Percentiles rank a stretch among this genome's conserved stretches.
phyloP scores from a whole-genome alignment of 2,113 vertebrate genomes.

The Leptobrachium leishanense region DNA sequence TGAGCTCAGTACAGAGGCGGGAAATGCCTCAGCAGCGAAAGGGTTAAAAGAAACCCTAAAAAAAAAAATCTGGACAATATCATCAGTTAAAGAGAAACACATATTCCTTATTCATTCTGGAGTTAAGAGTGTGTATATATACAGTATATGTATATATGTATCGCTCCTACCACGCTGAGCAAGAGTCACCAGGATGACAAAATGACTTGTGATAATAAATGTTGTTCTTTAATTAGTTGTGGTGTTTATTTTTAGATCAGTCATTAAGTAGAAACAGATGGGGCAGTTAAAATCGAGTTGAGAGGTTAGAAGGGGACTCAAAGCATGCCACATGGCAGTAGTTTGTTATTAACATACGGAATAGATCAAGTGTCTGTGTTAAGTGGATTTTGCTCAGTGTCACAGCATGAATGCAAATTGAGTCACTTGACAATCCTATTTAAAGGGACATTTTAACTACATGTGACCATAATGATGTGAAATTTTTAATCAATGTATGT shows the following conservation, averaged over 20 bases:
- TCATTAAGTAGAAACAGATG: neutral
- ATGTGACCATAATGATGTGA: no score
- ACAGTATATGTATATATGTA: no score
- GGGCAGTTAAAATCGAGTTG: neutral
- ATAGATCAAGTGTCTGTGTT: neutral
- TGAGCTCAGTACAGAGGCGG: no score
- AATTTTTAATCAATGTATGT: no score
- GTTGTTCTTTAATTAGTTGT: neutral
- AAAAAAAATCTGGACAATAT: no score
- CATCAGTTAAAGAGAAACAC: no score
- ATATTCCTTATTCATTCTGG: no score
- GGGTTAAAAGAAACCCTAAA: no score
- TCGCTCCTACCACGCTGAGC: neutral
- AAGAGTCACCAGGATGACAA: neutral
- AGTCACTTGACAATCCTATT: neutral
- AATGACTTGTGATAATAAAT: neutral
- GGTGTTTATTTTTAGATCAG: neutral
- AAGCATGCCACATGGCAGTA: neutral
- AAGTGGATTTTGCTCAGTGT: neutral
- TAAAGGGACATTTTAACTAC: neutral
- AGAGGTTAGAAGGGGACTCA: neutral
- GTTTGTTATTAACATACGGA: neutral
- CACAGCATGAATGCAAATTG: neutral
- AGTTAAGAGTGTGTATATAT: no score
- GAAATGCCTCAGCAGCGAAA: no score